These are phyloP conservation scores for Actias luna DNA, from an alignment of 2,888 invertebrate genomes.

Conservation along the genomic window DNA sequence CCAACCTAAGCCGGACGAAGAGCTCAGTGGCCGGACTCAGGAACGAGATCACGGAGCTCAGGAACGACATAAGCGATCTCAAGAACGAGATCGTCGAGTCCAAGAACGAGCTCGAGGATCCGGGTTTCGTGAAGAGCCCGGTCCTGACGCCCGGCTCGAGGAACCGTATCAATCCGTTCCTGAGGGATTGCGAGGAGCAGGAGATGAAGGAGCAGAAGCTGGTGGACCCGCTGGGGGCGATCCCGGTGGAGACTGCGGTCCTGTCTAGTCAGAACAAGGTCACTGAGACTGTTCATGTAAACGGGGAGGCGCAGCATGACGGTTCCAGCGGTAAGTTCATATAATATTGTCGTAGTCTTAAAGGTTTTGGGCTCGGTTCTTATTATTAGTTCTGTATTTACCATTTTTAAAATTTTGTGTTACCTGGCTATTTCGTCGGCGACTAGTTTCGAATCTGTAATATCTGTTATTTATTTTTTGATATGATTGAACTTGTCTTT, in stretches of 20 bases:
- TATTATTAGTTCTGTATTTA: constrained; percentile 1
- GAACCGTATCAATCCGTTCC: constrained; percentile 83
- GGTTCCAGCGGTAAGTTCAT: constrained; percentile 54
- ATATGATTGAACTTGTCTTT: too few species aligned
- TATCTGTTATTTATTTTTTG: too few species aligned
- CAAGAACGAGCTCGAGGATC: constrained; percentile 71
- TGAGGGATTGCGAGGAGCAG: constrained; percentile 79
- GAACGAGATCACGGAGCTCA: constrained; percentile 71
- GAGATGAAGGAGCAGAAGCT: constrained; percentile 38
- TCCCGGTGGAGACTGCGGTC: constrained; percentile 67
- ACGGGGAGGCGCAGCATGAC: constrained; percentile 61
- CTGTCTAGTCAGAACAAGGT: constrained; percentile 56
- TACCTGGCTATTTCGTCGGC: too few species aligned
- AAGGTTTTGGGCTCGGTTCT: too few species aligned
- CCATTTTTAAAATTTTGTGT: too few species aligned
- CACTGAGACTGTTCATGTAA: constrained; percentile 48
- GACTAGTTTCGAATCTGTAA: too few species aligned
- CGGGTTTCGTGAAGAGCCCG: constrained; percentile 63
- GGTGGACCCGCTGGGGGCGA: constrained; percentile 71
- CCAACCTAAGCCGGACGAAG: constrained; percentile 67
- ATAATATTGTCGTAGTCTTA: not conserved
- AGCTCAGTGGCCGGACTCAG: constrained; percentile 67
- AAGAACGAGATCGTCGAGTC: constrained; percentile 76
- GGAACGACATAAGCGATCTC: constrained; percentile 70
- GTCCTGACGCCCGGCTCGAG: constrained; percentile 70